Base-by-base conservation (phyloP, 2,797 vertebrate genomes). In the Dendrocincla tyrannina region DNA sequence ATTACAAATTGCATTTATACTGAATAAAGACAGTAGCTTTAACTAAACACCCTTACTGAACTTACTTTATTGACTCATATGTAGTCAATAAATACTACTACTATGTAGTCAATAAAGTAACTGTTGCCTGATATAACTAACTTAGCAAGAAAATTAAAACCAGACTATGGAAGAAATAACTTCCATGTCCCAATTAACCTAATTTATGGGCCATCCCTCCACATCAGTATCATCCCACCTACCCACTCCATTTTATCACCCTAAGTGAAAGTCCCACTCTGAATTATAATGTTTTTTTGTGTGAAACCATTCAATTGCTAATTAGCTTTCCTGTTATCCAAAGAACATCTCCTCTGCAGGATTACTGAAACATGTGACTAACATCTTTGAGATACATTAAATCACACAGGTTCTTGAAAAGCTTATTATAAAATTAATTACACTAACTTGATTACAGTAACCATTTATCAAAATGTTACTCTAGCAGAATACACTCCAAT, bases 361-460 rank as follows among this genome's bases (percentile, higher is more conserved):
- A 91, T 59, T 82, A 87, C 33, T 27, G 35, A 73, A 91, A 88
- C 42, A 91, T 5, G 24, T 70, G 37, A 93, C 39, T 66, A 77
- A 64, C 35, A 83, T 81, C 64, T 91, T 10, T 28, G 49, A 96
- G 39, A 95, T 24, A 68, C 23, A 89, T 35, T 75, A 72, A 84
- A 69, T 85, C 63, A 93, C 39, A 85, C 9, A 64, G 37, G 27
- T 75, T 89, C 77, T 92, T 81, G 53, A 81, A 94, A 93, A 95
- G 27, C 60, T 75, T 73, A 62, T 91, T 91, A 82, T 63, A 63
- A 91, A 91, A 92, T 84, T 78, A 91, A 74, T 93, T 89, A 77
- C 41, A 80, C 23, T 46, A 78, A 70, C 58, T 80, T 75, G 44
- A 91, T 88, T 89, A 93, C 68, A 88, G 49, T 25, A 89, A 77